A percentile compares a stretch with the other conserved stretches of the same genome.
phyloP scores from a whole-genome alignment of 2,888 invertebrate species.

The Polylopha cassiicola region DNA sequence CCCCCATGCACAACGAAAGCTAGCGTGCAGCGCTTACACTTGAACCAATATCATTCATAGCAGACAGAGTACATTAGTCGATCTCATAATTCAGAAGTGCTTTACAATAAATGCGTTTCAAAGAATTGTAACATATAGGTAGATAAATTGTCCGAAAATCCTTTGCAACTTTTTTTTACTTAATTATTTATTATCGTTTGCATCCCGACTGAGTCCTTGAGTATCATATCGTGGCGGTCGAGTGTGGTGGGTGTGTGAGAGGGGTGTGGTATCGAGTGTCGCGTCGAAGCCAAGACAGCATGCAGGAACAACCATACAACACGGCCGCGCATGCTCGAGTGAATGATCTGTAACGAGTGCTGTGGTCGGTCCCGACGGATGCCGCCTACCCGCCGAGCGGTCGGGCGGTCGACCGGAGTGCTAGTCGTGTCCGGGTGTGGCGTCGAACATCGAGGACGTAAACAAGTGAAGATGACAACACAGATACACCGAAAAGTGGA shows the following conservation, averaged over 20 bases:
- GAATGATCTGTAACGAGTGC: conserved; percentile 67
- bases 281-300: conserved; percentile 75
- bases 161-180: conserved; percentile 4
- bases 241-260: conserved; percentile 54
- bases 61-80: conserved; percentile 46
- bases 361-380: conserved; percentile 36
- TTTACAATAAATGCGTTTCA: conserved; percentile 33
- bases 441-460: conserved; percentile 60
- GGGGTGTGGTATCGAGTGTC: conserved; percentile 46
- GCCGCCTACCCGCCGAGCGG: too few species aligned
- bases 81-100: conserved; percentile 50
- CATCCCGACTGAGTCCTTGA: conserved; percentile 23
- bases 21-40: conserved; percentile 74
- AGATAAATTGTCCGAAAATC: conserved; percentile 12
- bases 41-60: conserved; percentile 67
- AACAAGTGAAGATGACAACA: conserved; percentile 67
- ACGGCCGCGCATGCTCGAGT: conserved; percentile 69
- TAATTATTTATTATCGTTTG: too few species aligned
- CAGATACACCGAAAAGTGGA: conserved; percentile 72
- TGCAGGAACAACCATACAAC: conserved; percentile 69
- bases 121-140: conserved; percentile 7
- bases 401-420: conserved; percentile 15
- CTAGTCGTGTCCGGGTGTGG: conserved; percentile 38
- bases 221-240: conserved; percentile 38
- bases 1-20: conserved; percentile 77